Evolutionary conservation across 2,888 invertebrate species (phyloP).

Genomic region (Synanthedon vespiformis): DNA sequence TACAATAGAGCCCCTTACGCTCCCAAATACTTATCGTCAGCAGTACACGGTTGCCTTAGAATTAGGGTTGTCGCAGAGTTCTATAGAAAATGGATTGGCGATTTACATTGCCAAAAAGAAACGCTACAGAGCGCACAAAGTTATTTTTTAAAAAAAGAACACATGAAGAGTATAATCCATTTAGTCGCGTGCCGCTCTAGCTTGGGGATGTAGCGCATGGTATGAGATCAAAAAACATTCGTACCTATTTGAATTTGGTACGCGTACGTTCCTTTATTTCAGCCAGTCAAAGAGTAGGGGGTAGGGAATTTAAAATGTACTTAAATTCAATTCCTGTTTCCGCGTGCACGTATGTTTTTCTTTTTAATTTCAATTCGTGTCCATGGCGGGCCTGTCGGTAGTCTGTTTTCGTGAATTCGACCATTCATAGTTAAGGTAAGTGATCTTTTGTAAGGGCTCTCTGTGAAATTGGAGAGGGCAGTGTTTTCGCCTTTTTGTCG

Average conservation of each 20-base stretch:
- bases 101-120: slow-evolving; percentile 28
- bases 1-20: slow-evolving; percentile 23
- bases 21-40: too few species aligned
- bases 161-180: slow-evolving; percentile 68
- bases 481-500: slow-evolving; percentile 53
- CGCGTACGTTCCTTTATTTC: slow-evolving; percentile 58
- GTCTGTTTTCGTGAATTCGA: slow-evolving; percentile 22
- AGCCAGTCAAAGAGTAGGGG: slow-evolving; percentile 52
- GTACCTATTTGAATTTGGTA: slow-evolving; percentile 50
- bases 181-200: slow-evolving; percentile 62
- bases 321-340: slow-evolving; percentile 67
- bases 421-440: slow-evolving; percentile 67
- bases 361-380: slow-evolving; percentile 60
- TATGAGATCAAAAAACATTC: slow-evolving; percentile 61
- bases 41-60: neutral
- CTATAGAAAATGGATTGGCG: slow-evolving; percentile 29
- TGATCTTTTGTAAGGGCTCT: slow-evolving; percentile 66
- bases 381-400: slow-evolving; percentile 40
- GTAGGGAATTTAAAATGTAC: slow-evolving; percentile 63
- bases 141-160: slow-evolving; percentile 53
- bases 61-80: slow-evolving; percentile 15
- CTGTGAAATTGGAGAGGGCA: slow-evolving; percentile 61
- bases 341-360: slow-evolving; percentile 50
- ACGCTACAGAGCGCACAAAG: slow-evolving; percentile 20
- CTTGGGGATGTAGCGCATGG: slow-evolving; percentile 49